phyloP scores from a whole-genome alignment of 2,113 vertebrate species.

The Perca flavescens region DNA sequence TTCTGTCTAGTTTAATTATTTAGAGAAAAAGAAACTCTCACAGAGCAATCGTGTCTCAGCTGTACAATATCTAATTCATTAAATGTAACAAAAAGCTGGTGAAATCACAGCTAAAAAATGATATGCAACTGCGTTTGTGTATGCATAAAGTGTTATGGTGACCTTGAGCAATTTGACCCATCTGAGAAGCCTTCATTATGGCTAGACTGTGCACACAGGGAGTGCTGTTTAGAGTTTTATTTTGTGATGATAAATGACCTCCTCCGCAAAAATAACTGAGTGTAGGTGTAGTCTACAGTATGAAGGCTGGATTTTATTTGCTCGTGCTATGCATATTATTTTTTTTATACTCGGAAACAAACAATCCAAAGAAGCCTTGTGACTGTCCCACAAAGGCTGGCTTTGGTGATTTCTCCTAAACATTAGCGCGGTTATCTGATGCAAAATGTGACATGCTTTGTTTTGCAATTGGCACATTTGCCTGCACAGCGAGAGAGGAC shows the following conservation, averaged over 20 bases:
- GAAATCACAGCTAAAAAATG: background rate
- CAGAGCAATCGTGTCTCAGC: background rate
- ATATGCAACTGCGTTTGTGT: background rate
- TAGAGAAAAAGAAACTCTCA: background rate
- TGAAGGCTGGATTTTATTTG: constrained; percentile 20
- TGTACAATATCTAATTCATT: background rate
- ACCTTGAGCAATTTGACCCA: constrained; percentile 14
- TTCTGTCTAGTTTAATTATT: background rate
- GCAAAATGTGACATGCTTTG: constrained; percentile 73
- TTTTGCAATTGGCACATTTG: constrained; percentile 72
- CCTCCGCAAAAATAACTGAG: background rate
- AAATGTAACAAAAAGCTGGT: background rate
- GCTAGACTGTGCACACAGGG: background rate
- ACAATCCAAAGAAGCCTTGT: constrained; percentile 9
- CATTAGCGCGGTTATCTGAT: constrained; percentile 61
- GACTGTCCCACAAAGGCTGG: constrained; percentile 49
- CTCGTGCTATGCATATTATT: constrained; percentile 3
- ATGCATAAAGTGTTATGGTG: background rate
- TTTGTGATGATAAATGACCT: background rate
- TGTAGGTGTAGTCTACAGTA: background rate
- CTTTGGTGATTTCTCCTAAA: constrained; percentile 58
- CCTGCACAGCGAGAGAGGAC: constrained; percentile 60
- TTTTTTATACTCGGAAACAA: constrained; percentile 29
- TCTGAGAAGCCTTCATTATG: background rate
- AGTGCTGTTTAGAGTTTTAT: constrained; percentile 6